Percentiles rank a stretch among this genome's conserved stretches.
Conservation (phyloP, 1,140 invertebrate genomes). For the Meteorus sp. region DNA sequence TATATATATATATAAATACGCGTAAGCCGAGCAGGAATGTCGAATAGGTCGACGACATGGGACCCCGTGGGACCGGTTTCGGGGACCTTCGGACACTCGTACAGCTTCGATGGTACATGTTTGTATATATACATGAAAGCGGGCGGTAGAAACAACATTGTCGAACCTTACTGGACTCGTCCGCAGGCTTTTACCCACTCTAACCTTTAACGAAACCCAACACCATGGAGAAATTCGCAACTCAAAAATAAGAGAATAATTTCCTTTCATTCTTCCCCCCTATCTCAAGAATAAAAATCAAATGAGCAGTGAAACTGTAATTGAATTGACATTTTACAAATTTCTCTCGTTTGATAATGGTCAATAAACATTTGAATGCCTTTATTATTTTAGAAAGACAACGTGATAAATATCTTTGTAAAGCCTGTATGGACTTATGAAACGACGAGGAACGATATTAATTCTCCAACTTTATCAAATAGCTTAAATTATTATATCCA, state of each 20-base stretch:
- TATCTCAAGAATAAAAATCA: no score
- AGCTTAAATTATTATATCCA: neutral
- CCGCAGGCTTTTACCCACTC: neutral
- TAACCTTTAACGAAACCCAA: neutral
- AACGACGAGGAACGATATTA: neutral
- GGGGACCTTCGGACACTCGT: conserved; percentile 33
- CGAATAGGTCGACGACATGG: conserved; percentile 34
- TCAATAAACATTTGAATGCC: no score
- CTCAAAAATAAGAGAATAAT: no score
- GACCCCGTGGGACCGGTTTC: conserved; percentile 33
- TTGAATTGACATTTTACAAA: no score
- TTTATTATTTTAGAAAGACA: no score
- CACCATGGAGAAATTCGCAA: neutral
- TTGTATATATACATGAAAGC: no score
- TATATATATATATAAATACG: conserved; percentile 32
- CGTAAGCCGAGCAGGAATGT: conserved; percentile 43
- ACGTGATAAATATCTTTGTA: no score
- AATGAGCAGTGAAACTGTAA: no score
- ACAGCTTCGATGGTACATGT: no score
- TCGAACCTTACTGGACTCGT: conserved; percentile 20
- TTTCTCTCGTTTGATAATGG: no score
- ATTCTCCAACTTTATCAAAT: neutral
- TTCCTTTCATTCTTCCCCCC: no score
- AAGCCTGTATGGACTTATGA: no score
- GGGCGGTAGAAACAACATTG: conserved; percentile 16